Evolutionary conservation across 2,797 vertebrate species (phyloP), one percentile per base, ranked within the genome.

Genomic region (Lithobates pipiens): DNA sequence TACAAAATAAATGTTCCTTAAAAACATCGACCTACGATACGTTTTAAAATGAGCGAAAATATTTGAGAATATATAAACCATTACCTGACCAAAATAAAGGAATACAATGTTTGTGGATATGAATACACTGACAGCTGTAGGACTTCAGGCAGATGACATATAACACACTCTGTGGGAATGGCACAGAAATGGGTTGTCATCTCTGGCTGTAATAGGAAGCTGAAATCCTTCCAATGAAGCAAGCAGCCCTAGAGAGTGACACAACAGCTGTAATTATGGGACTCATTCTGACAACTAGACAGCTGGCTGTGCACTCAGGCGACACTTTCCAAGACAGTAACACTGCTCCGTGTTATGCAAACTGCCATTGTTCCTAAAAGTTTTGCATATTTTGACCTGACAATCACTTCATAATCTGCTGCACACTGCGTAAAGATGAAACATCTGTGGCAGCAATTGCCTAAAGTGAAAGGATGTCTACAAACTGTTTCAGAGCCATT

Each of bases 371-470:
- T 36, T 46, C 39, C 34, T 34, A 23, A 68, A 2, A 50, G 10
- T 46, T 70, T 21, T 1, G 25, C 21, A 15, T 42, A 46, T 69
- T 69, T 70, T 15, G 57, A 8, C 23, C 5, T 71, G 29, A 61
- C 69, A 71, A 32, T 39, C 29, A 80, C 18, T 71, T 50, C 32
- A 57, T 15, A 72, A 72, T 34, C 34, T 5, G n/a, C 10, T 32
- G 68, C 50, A 81, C 65, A 67, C 65, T 29, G 25, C 5, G 65
- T 29, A 27, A 67, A 29, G 25, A 67, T 67, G 65, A 11, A 39
- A 25, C 16, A 50, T 81, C 69, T 81, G 36, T 23, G 34, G 54
- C 5, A 61, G n/a, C 8, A 69, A 81, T 18, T 81, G 46, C 29
- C 50, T 11, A 10, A 21, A 73, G 79, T 5, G 32, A 72, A 72